These are phyloP conservation scores for Rotaria magnacalcarata DNA, from an alignment of 2,888 invertebrate species.

Conservation along the genomic window DNA sequence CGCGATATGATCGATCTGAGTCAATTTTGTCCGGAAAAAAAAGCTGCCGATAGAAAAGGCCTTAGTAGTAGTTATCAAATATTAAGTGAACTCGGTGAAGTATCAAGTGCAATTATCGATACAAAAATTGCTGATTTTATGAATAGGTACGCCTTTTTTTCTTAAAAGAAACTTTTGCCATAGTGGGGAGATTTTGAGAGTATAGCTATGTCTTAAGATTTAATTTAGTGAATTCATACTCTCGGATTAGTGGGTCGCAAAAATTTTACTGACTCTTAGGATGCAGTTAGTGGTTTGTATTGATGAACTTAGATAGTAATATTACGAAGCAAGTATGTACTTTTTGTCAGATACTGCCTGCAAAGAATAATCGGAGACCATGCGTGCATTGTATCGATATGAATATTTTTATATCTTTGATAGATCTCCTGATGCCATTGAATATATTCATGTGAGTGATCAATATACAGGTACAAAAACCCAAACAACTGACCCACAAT, in stretches of 20 bases:
- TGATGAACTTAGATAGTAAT: too few species aligned
- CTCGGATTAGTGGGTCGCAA: too few species aligned
- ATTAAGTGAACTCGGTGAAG: conserved; percentile 79
- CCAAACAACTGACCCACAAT: conserved; percentile 68
- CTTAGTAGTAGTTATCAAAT: conserved; percentile 70
- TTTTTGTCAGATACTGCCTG: too few species aligned
- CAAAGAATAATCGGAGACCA: too few species aligned
- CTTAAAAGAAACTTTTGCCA: background rate
- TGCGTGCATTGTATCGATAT: too few species aligned
- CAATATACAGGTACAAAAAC: conserved; percentile 80
- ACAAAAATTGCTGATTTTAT: conserved; percentile 59
- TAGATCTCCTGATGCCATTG: conserved; percentile 66
- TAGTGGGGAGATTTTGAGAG: too few species aligned
- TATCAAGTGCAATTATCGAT: conserved; percentile 76
- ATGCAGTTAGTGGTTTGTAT: too few species aligned
- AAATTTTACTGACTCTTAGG: too few species aligned
- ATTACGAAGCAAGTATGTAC: too few species aligned
- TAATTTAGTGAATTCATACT: too few species aligned
- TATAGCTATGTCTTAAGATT: too few species aligned
- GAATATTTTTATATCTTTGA: too few species aligned
- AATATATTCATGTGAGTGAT: conserved; percentile 94
- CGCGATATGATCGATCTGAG: conserved; percentile 59
- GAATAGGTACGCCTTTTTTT: conserved; percentile 67
- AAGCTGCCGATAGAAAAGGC: conserved; percentile 74
- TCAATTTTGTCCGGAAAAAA: conserved; percentile 77